A percentile compares a stretch with the other conserved stretches of the same genome.
These are phyloP conservation scores for Oryctolagus cuniculus DNA, from an alignment of 2,113 vertebrate genomes.

Conservation along the genomic window mOryCun1.1 NC_091433.1:21570001-21570500, in stretches of 20 bases:
- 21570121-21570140: neutral
- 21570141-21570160: neutral
- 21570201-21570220: neutral
- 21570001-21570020: conserved; percentile 1
- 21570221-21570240: neutral
- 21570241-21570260: neutral
- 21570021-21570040: conserved; percentile 2
- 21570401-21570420: neutral
- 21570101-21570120: neutral
- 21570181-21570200: conserved; percentile 6
- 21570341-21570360: no score
- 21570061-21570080: neutral
- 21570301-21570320: neutral
- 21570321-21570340: no score
- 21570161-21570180: neutral
- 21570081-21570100: neutral
- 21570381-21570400: no score
- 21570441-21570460: neutral
- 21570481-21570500: neutral
- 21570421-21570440: no score
- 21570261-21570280: neutral
- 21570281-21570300: neutral
- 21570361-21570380: no score
- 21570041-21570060: conserved; percentile 13
- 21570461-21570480: conserved; percentile 27